Percentiles rank a stretch among this genome's conserved stretches.
Evolutionary conservation across 2,888 invertebrate genomes (phyloP).

Genomic region (Brachylomia viminalis): DNA sequence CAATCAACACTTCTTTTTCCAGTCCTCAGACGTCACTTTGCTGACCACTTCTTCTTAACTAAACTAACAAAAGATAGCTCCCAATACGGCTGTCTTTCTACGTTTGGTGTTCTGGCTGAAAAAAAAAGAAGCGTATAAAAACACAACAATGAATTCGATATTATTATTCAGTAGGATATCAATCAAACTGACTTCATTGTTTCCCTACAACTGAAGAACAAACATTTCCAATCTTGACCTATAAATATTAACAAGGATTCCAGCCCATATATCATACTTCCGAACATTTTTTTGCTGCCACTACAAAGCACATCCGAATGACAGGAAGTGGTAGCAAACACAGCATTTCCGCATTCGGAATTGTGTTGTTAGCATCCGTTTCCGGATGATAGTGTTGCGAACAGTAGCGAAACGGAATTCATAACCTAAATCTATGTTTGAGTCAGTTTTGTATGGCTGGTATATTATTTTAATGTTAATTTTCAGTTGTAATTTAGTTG

Average conservation of each 20-base stretch:
- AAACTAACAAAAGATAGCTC: neutral
- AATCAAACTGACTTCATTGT: conserved; percentile 15
- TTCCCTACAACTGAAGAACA: conserved; percentile 15
- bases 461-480: conserved; percentile 60
- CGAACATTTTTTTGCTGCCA: conserved; percentile 59
- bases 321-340: conserved; percentile 71
- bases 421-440: conserved; percentile 62
- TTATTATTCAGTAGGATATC: conserved; percentile 15
- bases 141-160: neutral
- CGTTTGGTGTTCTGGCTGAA: neutral
- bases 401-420: conserved; percentile 55
- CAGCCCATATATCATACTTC: conserved; percentile 55
- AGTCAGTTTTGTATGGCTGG: conserved; percentile 51
- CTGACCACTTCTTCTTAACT: neutral
- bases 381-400: conserved; percentile 68
- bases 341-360: conserved; percentile 70
- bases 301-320: conserved; percentile 65
- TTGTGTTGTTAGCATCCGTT: conserved; percentile 70
- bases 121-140: neutral
- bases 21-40: neutral
- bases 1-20: neutral
- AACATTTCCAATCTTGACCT: conserved; percentile 30
- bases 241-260: conserved; percentile 55
- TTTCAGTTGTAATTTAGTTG: conserved; percentile 42
- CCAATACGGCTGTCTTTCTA: neutral